Evolutionary conservation across 2,797 vertebrate species (phyloP).

Genomic region (Danio jaintianensis): DNA sequence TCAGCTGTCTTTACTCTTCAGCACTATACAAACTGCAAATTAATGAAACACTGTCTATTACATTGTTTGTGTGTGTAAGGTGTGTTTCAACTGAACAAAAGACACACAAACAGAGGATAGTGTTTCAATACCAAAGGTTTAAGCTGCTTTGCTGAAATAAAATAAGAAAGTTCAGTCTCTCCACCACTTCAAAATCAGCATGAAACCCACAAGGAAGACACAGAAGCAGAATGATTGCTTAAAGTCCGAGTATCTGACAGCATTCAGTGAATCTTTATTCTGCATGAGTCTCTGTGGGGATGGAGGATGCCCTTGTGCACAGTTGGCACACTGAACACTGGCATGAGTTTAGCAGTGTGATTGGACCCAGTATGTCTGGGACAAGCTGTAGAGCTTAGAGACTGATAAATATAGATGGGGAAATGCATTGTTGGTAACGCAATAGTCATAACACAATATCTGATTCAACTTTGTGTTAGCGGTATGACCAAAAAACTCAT

Average conservation of each 20-base stretch:
- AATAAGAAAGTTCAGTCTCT: not conserved
- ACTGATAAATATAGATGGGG: slow-evolving; percentile 11
- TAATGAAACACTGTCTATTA: slow-evolving; percentile 17
- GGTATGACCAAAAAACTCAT: too few species aligned
- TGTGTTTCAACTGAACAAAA: too few species aligned
- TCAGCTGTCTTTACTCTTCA: slow-evolving; percentile 36
- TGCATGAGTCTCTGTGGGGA: slow-evolving; percentile 22
- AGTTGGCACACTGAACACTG: slow-evolving; percentile 10
- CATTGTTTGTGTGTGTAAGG: too few species aligned
- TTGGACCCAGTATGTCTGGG: slow-evolving; percentile 32
- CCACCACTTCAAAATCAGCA: not conserved
- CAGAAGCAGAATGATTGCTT: not conserved
- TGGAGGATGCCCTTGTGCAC: slow-evolving; percentile 35
- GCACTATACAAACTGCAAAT: slow-evolving; percentile 28
- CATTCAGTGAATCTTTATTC: slow-evolving; percentile 28
- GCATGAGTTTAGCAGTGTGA: slow-evolving; percentile 16
- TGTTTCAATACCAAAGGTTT: not conserved
- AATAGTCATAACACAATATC: not conserved
- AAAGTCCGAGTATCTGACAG: not conserved
- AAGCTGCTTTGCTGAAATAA: not conserved
- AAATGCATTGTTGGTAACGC: slow-evolving; percentile 12
- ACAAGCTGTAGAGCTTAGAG: slow-evolving; percentile 11
- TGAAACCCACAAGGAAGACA: not conserved
- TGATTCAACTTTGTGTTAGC: not conserved
- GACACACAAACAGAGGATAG: not conserved